Base-by-base conservation (phyloP, 2,888 invertebrate genomes). In the Tachystola acroxantha region DNA sequence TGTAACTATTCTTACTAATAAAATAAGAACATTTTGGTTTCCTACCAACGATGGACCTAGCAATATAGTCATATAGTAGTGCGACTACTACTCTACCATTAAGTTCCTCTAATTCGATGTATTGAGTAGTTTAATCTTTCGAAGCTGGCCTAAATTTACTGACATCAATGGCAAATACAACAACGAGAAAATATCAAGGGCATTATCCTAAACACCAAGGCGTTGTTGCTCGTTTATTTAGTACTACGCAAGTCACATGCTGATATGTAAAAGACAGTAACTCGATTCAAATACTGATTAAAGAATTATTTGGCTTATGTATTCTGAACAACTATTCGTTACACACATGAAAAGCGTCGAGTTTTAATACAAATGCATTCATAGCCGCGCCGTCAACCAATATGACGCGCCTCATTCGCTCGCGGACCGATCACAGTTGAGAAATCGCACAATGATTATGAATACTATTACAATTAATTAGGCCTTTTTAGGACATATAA, bases 401-500 rank as follows among this genome's bases (percentile, higher is more conserved):
- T n/a, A n/a, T n/a, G 48, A 55, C 61, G 57, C 57, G 50, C 64
- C 57, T 50, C 50, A 54, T 57, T 66, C 58, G 56, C 62, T 65
- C 65, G 61, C 65, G 51, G 58, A 66, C 64, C 71, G 66, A 81
- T 80, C 79, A 81, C 80, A 84, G 77, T 67, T 53, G 49, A 44
- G 62, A 73, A 71, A 66, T 70, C 77, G 72, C 76, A 72, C 70
- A 64, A 66, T 72, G 78, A 77, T 65, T 60, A 75, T 73, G 78
- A 79, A 77, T 78, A 78, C 81, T 63, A 74, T 74, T 86, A 81
- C 76, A 66, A 77, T 79, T 84, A 85, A 81, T 86, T 86, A 86
- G 85, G 85, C 85, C 85, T 75, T 85, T 76, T 76, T 80, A 82
- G 85, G 84, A 84, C 81, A 82, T 77, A 79, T 78, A 78, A 82